Base-by-base conservation (phyloP, 2,888 invertebrate species). In the Prionchulus punctatus region DNA sequence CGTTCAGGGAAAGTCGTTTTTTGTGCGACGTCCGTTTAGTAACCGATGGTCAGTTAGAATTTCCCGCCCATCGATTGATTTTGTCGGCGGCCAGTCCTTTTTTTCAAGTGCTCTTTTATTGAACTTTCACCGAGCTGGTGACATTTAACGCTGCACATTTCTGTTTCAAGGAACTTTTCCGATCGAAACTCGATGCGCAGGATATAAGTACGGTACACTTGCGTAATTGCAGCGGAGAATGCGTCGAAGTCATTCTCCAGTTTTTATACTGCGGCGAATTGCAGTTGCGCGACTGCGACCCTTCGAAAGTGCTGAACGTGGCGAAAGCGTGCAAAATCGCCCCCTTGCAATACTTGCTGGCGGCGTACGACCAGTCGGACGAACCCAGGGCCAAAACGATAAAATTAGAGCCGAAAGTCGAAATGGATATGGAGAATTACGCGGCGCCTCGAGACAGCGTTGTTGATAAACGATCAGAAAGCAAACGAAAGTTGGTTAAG, bases 231-330 rank as follows among this genome's bases (percentile, higher is more conserved):
- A 3, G 21, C 12, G 21, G 42, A 2, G 30, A 53, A 4, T 54
- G 42, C 28, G 28, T 56, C 4, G 23, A 26, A 26, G 30, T 51
- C 15, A 23, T 54, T 2, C 30, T 56, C 3, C 26, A 56, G 27
- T 56, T 26, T 30, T 7, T 56, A 43, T 56, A 56, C 53, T 36
- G 56, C 45, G 54, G 54, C 42, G n/a, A 43, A 2, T 30, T 56
- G 36, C 2, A 56, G 4, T 49, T 55, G 15, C 23, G 36, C 15
- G 21, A 18, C 30, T 48, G 55, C 28, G 36, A 55, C 27, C 31
- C 55, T 12, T 4, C 18, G 15, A 21, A 55, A 23, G 54, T 54
- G 18, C 49, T 55, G 30, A 30, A 18, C 30, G 48, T 55, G 30
- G 55, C 55, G 18, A 2, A 26, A n/a, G 30, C 47, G 4, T 55